These are phyloP conservation scores for Nasonia vitripennis DNA, from an alignment of 1,140 invertebrate genomes.

Conservation along the genomic window DNA sequence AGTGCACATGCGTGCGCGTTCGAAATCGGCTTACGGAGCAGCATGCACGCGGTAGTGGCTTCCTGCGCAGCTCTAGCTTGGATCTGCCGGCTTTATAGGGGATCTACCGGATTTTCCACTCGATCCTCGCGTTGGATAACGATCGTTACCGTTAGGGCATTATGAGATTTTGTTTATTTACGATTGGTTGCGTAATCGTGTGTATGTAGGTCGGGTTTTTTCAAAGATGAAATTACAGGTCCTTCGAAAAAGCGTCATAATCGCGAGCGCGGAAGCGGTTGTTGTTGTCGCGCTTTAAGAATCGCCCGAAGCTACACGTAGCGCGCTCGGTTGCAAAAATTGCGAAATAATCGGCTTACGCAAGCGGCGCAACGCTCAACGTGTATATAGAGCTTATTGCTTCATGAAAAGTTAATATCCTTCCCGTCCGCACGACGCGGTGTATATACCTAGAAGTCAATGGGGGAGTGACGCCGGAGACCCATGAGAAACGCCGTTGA, in stretches of 20 bases:
- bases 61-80: neutral
- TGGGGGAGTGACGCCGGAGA: neutral
- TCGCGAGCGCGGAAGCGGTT: neutral
- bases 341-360: conserved; percentile 39
- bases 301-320: neutral
- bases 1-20: neutral
- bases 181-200: too few relatives aligned
- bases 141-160: too few relatives aligned
- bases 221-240: too few relatives aligned
- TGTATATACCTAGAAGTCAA: neutral
- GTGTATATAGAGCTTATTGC: conserved; percentile 26
- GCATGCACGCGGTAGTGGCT: neutral
- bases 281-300: neutral
- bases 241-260: too few relatives aligned
- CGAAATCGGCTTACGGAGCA: neutral
- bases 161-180: too few relatives aligned
- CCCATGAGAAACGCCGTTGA: conserved; percentile 36
- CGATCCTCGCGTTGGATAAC: neutral
- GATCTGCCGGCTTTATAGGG: neutral
- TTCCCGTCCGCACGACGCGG: conserved; percentile 6
- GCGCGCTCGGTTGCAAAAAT: conserved; percentile 14
- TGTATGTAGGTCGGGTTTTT: too few relatives aligned
- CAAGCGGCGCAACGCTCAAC: conserved; percentile 18
- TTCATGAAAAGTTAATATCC: conserved; percentile 50
- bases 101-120: conserved; percentile 4